These are phyloP conservation scores for Aradus depressus DNA, from an alignment of 2,888 invertebrate species.

Conservation along the genomic window DNA sequence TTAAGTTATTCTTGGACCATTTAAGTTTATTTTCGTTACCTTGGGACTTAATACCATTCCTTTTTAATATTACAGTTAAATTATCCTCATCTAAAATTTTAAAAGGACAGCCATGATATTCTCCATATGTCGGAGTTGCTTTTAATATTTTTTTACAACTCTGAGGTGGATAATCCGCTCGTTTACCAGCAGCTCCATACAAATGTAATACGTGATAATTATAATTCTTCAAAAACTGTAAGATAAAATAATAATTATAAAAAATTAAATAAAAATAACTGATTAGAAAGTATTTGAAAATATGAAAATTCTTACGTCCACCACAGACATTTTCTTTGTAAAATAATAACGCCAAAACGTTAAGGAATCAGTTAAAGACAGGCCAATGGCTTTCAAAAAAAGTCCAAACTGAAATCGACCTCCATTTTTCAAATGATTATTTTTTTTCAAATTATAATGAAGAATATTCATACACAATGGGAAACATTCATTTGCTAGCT, in stretches of 20 bases:
- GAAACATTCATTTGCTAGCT: conserved; percentile 20
- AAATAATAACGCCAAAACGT: conserved; percentile 23
- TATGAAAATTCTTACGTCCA: conserved; percentile 3
- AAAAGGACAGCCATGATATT: conserved; percentile 24
- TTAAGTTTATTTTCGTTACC: background rate
- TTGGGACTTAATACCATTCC: background rate
- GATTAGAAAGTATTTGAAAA: background rate
- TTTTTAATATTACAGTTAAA: conserved; percentile 3
- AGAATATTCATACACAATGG: conserved; percentile 24
- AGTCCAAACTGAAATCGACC: conserved; percentile 24
- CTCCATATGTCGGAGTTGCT: conserved; percentile 12
- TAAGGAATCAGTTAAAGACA: conserved; percentile 17
- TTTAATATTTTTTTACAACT: conserved; percentile 21
- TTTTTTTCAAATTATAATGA: conserved; percentile 15
- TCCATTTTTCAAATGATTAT: conserved; percentile 21
- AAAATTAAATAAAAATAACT: background rate
- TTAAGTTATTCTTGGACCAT: background rate
- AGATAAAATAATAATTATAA: background rate
- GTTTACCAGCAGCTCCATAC: conserved; percentile 23
- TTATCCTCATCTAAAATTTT: conserved; percentile 17
- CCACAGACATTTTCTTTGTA: conserved; percentile 20
- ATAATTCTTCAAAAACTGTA: conserved; percentile 21
- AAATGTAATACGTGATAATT: conserved; percentile 21
- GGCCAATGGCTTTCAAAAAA: conserved; percentile 24
- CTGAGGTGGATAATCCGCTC: conserved; percentile 23